Base-by-base conservation (phyloP, 2,113 vertebrate genomes). In the Mohoua ochrocephala region DNA sequence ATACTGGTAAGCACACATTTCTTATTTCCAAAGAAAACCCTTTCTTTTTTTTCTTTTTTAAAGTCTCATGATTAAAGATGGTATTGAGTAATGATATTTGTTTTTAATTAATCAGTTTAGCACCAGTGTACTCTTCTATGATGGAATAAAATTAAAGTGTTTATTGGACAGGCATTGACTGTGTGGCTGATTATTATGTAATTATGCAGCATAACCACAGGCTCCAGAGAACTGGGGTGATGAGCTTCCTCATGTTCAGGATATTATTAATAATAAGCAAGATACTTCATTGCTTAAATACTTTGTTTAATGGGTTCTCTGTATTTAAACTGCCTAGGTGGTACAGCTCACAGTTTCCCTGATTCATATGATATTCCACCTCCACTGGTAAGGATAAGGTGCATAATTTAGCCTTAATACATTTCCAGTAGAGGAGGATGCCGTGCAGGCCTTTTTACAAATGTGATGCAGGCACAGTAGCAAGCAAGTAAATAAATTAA, bases 11-110 rank as follows among this genome's bases (percentile, higher is more conserved):
- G 15, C 11, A 77, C 20, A 42, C 17, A 37, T 56, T 67, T 83
- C 24, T 77, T 70, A 42, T 70, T 83, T 59, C 13, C 9, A 3
- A 1, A 65, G 26, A 18, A 7, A 4, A 0, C 2, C 1, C 2
- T 1, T n/a, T 6, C 4, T 28, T 47, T 61, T 41, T 41, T 54
- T 44, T 60, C 8, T 35, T 26, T 35, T 68, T 31, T n/a, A 13
- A 67, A 59, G 21, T 71, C 30, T 49, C 8, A n/a, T 47, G 9
- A 54, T 60, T 71, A 75, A 85, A 67, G 11, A 52, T 20, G 5
- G 1, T 74, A 49, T 39, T 35, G 30, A 78, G 33, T 59, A 0
- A 2, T 52, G 7, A 35, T 74, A 87, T 60, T 73, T 87, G 14
- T 16, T 93, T 91, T 70, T 47, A 67, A 78, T 87, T 50, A 56